Conservation (phyloP, 2,888 invertebrate genomes). For the Macrophya alboannulata region DNA sequence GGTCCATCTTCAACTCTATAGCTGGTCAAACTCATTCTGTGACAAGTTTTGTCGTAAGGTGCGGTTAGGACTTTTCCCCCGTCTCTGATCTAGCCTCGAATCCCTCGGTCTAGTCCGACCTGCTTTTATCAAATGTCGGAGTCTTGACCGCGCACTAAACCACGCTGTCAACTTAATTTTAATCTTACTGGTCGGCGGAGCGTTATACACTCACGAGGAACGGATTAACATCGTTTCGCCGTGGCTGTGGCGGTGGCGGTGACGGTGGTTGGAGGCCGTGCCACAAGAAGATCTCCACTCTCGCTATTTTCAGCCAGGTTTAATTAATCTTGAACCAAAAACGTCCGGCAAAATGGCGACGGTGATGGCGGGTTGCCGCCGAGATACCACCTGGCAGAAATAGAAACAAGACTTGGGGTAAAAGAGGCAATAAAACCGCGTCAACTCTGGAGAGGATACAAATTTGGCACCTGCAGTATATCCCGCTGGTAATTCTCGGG, state of each 20-base stretch:
- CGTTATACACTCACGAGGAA: slow-evolving; percentile 48
- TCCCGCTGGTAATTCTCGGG: neutral
- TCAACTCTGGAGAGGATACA: slow-evolving; percentile 60
- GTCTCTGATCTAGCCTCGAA: neutral
- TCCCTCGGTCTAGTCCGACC: neutral
- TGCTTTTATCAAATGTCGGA: neutral
- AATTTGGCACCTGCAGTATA: slow-evolving; percentile 71
- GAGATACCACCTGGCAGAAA: slow-evolving; percentile 75
- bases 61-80: neutral
- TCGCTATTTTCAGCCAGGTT: slow-evolving; percentile 75
- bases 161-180: slow-evolving; percentile 49
- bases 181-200: slow-evolving; percentile 48
- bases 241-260: slow-evolving; percentile 21
- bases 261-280: slow-evolving; percentile 55
- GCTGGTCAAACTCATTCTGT: slow-evolving; percentile 53
- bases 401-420: slow-evolving; percentile 69
- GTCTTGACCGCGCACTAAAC: slow-evolving; percentile 46
- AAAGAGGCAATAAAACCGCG: slow-evolving; percentile 58
- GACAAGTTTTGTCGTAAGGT: slow-evolving; percentile 41
- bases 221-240: slow-evolving; percentile 67
- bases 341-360: slow-evolving; percentile 72
- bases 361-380: slow-evolving; percentile 59
- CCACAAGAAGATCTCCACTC: slow-evolving; percentile 59
- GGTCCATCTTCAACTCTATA: slow-evolving; percentile 66
- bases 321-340: slow-evolving; percentile 78